These are phyloP conservation scores for Parasteatoda lunata DNA, from an alignment of 2,888 invertebrate genomes.

Conservation along the genomic window DNA sequence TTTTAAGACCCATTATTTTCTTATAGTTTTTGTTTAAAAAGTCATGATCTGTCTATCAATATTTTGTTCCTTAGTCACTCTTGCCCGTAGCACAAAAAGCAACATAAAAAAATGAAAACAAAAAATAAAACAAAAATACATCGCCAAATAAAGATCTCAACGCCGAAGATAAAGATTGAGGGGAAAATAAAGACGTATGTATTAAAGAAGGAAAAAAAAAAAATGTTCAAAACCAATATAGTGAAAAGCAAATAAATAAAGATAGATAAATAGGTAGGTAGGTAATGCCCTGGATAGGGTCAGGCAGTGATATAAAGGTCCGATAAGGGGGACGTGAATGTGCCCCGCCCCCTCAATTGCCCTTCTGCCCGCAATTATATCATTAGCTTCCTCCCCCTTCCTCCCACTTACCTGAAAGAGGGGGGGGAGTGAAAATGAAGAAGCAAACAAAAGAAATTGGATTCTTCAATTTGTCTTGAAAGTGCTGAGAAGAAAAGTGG, in stretches of 20 bases:
- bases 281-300: slow-evolving; percentile 30
- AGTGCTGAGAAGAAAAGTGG: slow-evolving; percentile 4
- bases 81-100: neutral
- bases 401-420: neutral
- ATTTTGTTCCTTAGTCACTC: too few species aligned
- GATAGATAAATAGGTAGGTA: slow-evolving; percentile 30
- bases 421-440: slow-evolving; percentile 7
- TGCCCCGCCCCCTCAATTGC: slow-evolving; percentile 52
- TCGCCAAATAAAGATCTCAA: slow-evolving; percentile 34
- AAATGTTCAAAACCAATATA: slow-evolving; percentile 23
- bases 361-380: slow-evolving; percentile 60
- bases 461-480: slow-evolving; percentile 7
- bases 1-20: too few species aligned
- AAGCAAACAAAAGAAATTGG: slow-evolving; percentile 62
- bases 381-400: slow-evolving; percentile 37
- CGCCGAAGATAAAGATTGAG: neutral
- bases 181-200: neutral
- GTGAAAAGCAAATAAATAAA: slow-evolving; percentile 39
- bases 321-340: slow-evolving; percentile 26
- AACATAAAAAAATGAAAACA: neutral
- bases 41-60: too few species aligned
- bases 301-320: slow-evolving; percentile 9
- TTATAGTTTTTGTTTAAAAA: too few species aligned
- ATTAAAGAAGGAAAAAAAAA: slow-evolving; percentile 14
- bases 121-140: slow-evolving; percentile 1